Percentiles rank a stretch among this genome's conserved stretches.
Evolutionary conservation across 1,140 invertebrate genomes (phyloP).

Genomic region (Pseudomyrmex sp.): DNA sequence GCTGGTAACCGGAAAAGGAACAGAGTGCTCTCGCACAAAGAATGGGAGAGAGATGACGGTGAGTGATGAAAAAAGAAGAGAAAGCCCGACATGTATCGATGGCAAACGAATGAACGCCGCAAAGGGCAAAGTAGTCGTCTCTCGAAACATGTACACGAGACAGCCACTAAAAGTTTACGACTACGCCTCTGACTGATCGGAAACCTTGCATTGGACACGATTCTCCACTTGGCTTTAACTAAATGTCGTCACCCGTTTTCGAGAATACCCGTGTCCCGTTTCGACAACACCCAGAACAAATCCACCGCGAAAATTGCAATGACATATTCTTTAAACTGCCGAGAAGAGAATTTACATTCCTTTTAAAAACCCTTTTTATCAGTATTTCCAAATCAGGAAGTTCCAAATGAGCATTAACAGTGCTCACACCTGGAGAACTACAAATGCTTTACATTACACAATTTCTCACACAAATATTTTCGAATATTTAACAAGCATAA

Average conservation of each 20-base stretch:
- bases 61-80: constrained; percentile 2
- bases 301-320: constrained; percentile 1
- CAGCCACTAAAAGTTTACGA: constrained; percentile 55
- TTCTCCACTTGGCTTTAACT: constrained; percentile 66
- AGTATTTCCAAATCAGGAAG: neutral
- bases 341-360: constrained; percentile 1
- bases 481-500: no score
- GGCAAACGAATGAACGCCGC: constrained; percentile 35
- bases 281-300: constrained; percentile 25
- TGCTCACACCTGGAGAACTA: no score
- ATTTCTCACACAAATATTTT: no score
- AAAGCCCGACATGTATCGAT: constrained; percentile 42
- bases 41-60: neutral
- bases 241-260: constrained; percentile 14
- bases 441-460: no score
- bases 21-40: neutral
- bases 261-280: constrained; percentile 11
- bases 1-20: constrained; percentile 51
- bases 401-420: no score
- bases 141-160: constrained; percentile 21
- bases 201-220: constrained; percentile 66
- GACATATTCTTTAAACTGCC: neutral
- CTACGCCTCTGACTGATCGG: constrained; percentile 62
- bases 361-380: neutral
- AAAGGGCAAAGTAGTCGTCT: constrained; percentile 4